These are phyloP conservation scores for Pandemis heparana DNA, from an alignment of 2,888 invertebrate genomes.

Conservation along the genomic window DNA sequence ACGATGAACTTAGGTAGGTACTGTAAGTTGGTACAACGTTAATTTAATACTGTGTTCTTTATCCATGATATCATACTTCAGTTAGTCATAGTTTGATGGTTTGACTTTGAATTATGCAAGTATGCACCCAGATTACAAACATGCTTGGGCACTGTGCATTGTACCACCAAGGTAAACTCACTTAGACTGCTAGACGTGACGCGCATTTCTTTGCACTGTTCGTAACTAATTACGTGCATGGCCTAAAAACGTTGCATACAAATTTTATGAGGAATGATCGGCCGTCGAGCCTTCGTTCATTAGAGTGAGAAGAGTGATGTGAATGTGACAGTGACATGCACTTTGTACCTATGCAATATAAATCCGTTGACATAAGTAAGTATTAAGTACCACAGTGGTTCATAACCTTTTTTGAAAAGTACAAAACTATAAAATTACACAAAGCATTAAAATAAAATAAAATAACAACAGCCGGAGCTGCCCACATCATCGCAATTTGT, in stretches of 20 bases:
- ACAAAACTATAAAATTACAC: too few relatives aligned
- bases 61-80: slow-evolving; percentile 26
- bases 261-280: not conserved
- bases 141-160: slow-evolving; percentile 29
- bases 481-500: too few relatives aligned
- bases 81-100: slow-evolving; percentile 28
- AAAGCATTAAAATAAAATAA: too few relatives aligned
- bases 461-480: too few relatives aligned
- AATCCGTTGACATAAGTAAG: too few relatives aligned
- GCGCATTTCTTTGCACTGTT: slow-evolving; percentile 29
- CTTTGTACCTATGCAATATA: not conserved
- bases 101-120: slow-evolving; percentile 29
- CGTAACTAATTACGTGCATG: slow-evolving; percentile 21
- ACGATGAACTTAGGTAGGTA: too few relatives aligned
- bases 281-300: not conserved
- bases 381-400: too few relatives aligned
- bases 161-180: slow-evolving; percentile 31
- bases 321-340: too few relatives aligned
- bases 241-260: slow-evolving; percentile 1
- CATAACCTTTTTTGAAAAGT: too few relatives aligned
- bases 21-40: too few relatives aligned
- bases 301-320: not conserved
- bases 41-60: not conserved
- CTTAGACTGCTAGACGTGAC: slow-evolving; percentile 34
- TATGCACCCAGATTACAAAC: slow-evolving; percentile 12